These are phyloP conservation scores for Tenebrosternarchus preto DNA, from an alignment of 2,113 vertebrate species.

Conservation along the genomic window DNA sequence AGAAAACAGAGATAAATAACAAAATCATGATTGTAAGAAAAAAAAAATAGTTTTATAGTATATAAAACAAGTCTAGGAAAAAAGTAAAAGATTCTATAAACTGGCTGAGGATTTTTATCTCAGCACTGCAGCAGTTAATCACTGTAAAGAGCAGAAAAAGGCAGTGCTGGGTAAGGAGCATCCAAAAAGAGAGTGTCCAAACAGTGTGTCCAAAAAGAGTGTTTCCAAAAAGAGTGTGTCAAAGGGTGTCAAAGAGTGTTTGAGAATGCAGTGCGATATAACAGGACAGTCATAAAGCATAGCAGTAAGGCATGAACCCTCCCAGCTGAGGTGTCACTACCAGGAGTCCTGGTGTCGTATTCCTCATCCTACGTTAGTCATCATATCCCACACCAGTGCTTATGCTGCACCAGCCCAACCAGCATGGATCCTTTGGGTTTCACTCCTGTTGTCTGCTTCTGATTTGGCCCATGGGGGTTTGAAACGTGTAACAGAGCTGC, in stretches of 20 bases:
- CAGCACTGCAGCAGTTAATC: constrained; percentile 28
- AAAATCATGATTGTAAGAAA: not conserved
- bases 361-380: not conserved
- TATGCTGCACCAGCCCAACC: no score
- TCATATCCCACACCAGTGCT: not conserved
- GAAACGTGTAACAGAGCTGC: not conserved
- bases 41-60: no score
- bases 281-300: constrained; percentile 19
- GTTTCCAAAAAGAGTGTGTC: constrained; percentile 30
- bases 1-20: not conserved
- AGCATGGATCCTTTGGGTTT: no score
- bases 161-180: not conserved
- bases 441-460: no score
- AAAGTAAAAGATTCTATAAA: constrained; percentile 27
- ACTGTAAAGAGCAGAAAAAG: constrained; percentile 39
- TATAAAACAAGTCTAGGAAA: not conserved
- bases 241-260: constrained; percentile 3
- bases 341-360: not conserved
- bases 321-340: constrained; percentile 56
- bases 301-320: constrained; percentile 14
- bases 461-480: no score
- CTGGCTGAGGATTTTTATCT: constrained; percentile 33
- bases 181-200: no score
- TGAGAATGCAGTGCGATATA: constrained; percentile 12
- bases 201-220: no score